Evolutionary conservation across 2,888 invertebrate species (phyloP).

Genomic region (Eupithecia abbreviata): DNA sequence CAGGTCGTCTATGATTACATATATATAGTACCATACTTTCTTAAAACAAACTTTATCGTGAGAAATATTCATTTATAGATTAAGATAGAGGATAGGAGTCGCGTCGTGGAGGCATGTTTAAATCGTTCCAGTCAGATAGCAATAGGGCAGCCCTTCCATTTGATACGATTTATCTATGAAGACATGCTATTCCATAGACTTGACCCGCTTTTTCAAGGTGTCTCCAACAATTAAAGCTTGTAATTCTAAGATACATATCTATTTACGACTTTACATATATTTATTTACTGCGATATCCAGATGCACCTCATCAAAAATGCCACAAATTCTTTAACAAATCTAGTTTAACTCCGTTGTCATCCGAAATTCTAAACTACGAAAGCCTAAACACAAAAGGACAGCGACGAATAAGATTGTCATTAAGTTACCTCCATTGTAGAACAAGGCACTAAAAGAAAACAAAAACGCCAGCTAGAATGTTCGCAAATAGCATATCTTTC

Average conservation of each 20-base stretch:
- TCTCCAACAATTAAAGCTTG: neutral
- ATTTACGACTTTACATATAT: neutral
- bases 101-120: neutral
- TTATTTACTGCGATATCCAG: neutral
- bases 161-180: slow-evolving; percentile 3
- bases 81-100: neutral
- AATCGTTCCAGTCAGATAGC: neutral
- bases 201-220: slow-evolving; percentile 5
- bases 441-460: neutral
- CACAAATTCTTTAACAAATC: neutral
- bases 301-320: neutral
- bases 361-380: neutral
- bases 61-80: slow-evolving; percentile 4
- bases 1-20: no score
- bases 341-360: neutral
- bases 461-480: neutral
- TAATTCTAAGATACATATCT: neutral
- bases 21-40: neutral
- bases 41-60: neutral
- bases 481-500: neutral
- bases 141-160: neutral
- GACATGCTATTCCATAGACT: neutral
- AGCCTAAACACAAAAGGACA: neutral
- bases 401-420: neutral
- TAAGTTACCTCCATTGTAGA: neutral